These are phyloP conservation scores for Psephotus haematonotus DNA, from an alignment of 2,113 vertebrate genomes.

Conservation along the genomic window DNA sequence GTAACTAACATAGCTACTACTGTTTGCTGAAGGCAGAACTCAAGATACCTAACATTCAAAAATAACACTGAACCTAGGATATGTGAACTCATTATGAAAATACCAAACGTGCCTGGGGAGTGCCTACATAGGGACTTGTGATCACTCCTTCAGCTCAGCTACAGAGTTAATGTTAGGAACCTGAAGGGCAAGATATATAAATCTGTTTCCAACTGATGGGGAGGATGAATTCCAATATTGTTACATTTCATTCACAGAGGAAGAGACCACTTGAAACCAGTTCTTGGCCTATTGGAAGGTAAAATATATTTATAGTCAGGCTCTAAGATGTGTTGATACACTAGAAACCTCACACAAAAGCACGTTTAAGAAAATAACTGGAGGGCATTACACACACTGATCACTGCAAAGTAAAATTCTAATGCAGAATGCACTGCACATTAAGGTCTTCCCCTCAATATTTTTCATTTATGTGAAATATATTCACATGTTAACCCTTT, in stretches of 20 bases:
- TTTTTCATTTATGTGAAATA: neutral
- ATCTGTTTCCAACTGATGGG: neutral
- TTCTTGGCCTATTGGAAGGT: neutral
- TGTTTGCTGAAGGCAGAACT: neutral
- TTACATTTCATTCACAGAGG: neutral
- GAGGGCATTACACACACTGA: neutral
- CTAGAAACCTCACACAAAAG: neutral
- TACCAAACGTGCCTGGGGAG: neutral
- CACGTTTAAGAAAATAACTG: neutral
- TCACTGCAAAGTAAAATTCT: neutral
- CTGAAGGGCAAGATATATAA: neutral
- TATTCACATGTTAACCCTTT: neutral
- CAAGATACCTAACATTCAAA: neutral
- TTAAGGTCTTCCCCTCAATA: fast-evolving
- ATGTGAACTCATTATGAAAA: neutral
- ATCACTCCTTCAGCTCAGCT: neutral
- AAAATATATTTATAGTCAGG: neutral
- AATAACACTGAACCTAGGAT: neutral
- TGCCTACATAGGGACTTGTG: neutral
- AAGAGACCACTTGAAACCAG: neutral
- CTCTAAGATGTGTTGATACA: neutral
- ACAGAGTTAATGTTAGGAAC: neutral
- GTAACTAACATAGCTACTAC: neutral
- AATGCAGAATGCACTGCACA: neutral
- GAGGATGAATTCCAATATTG: neutral